Conservation (phyloP, 2,797 vertebrate species). For the Malurus leucopterus region DNA sequence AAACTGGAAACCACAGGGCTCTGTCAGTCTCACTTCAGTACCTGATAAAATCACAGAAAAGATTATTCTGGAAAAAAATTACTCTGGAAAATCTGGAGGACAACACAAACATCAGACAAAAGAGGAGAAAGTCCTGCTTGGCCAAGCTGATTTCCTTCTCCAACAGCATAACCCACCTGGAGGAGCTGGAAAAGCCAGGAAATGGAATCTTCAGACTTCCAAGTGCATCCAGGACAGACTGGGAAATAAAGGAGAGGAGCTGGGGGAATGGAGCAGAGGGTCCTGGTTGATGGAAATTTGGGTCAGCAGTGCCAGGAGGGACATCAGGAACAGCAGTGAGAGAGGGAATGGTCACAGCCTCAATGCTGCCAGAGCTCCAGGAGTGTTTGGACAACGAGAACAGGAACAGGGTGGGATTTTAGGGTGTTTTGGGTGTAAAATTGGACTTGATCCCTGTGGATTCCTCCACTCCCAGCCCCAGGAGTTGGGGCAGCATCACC, state of each 20-base stretch:
- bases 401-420: neutral
- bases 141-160: neutral
- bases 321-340: neutral
- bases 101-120: neutral
- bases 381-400: fast-evolving
- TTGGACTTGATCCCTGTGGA: neutral
- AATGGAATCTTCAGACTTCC: neutral
- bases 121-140: neutral
- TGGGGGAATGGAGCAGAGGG: neutral
- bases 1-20: neutral
- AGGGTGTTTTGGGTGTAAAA: neutral
- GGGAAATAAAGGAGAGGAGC: neutral
- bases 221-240: neutral
- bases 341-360: neutral
- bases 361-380: neutral
- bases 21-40: neutral
- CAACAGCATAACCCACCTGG: neutral
- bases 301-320: neutral
- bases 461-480: neutral
- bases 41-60: neutral
- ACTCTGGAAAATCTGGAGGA: too few relatives aligned
- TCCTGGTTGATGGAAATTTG: neutral
- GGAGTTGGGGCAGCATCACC: neutral
- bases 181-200: neutral
- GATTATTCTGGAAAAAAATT: fast-evolving